Conservation (phyloP, 2,113 vertebrate species). For the Toxotes jaculatrix region DNA sequence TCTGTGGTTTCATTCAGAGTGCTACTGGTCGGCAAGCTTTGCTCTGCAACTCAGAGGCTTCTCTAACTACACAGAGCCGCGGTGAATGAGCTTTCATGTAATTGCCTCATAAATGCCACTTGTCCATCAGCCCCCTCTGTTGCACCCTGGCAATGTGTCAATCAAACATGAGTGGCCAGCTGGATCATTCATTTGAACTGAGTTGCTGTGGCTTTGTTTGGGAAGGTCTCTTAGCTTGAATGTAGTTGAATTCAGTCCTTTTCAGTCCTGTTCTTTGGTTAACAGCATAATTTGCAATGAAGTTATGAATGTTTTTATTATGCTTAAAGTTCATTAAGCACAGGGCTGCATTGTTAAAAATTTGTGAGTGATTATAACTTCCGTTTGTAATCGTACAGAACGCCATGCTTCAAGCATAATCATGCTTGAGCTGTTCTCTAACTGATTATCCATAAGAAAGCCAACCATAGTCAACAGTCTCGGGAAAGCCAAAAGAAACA, state of each 20-base stretch:
- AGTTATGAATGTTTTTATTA: slow-evolving; percentile 27
- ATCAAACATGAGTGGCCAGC: slow-evolving; percentile 79
- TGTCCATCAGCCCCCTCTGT: slow-evolving; percentile 79
- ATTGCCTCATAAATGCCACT: slow-evolving; percentile 87
- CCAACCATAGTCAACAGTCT: slow-evolving; percentile 12
- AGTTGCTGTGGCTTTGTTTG: slow-evolving; percentile 65
- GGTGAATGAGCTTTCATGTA: slow-evolving; percentile 81
- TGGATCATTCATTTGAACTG: slow-evolving; percentile 56
- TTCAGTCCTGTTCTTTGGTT: slow-evolving; percentile 30
- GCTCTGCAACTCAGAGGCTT: slow-evolving; percentile 31
- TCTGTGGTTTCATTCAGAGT: slow-evolving; percentile 56
- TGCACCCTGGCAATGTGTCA: slow-evolving; percentile 78
- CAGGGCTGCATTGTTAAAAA: neutral
- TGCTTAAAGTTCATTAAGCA: slow-evolving; percentile 2
- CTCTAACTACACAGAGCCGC: slow-evolving; percentile 42
- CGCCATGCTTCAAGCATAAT: slow-evolving; percentile 1
- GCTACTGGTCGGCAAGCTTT: slow-evolving; percentile 55
- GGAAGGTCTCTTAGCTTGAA: slow-evolving; percentile 51
- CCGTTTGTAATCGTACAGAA: neutral
- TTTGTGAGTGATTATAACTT: slow-evolving; percentile 2
- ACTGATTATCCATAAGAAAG: slow-evolving; percentile 37
- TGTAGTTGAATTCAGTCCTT: slow-evolving; percentile 47
- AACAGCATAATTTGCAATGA: slow-evolving; percentile 36
- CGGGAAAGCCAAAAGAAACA: slow-evolving; percentile 38
- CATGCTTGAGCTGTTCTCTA: slow-evolving; percentile 15